These are phyloP conservation scores for Ramphastos sulfuratus DNA, from an alignment of 2,113 vertebrate genomes.

Conservation along the genomic window DNA sequence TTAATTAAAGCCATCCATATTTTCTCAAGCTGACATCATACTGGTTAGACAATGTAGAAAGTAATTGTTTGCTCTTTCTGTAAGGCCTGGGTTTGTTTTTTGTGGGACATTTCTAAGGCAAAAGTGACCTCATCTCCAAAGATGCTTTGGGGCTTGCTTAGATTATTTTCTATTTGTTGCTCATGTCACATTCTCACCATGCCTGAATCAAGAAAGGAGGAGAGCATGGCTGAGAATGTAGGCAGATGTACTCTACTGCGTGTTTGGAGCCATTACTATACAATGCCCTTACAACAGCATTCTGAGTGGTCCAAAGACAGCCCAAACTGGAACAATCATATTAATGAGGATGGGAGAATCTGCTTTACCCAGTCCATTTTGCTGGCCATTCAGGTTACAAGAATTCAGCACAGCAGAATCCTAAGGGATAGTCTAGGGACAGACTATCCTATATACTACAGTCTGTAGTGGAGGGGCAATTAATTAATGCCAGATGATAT, in stretches of 20 bases:
- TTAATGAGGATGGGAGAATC: neutral
- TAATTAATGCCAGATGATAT: no score
- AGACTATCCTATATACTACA: neutral
- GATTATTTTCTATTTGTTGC: neutral
- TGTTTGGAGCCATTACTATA: neutral
- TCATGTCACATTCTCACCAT: neutral
- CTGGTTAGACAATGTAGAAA: neutral
- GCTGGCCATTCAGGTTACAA: neutral
- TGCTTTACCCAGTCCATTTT: neutral
- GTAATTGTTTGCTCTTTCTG: neutral
- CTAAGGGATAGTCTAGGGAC: neutral
- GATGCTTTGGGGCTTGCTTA: neutral
- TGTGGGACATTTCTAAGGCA: neutral
- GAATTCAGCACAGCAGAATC: neutral
- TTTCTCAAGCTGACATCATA: neutral
- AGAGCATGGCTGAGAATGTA: neutral
- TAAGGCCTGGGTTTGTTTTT: neutral
- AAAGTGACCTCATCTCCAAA: neutral
- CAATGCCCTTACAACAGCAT: neutral
- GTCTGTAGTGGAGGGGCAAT: neutral
- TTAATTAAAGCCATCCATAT: neutral
- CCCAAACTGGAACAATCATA: neutral
- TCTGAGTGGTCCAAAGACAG: neutral
- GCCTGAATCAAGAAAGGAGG: neutral
- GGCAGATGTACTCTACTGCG: neutral